phyloP scores from a whole-genome alignment of 2,113 vertebrate species.

The Chloropsis hardwickii region DNA sequence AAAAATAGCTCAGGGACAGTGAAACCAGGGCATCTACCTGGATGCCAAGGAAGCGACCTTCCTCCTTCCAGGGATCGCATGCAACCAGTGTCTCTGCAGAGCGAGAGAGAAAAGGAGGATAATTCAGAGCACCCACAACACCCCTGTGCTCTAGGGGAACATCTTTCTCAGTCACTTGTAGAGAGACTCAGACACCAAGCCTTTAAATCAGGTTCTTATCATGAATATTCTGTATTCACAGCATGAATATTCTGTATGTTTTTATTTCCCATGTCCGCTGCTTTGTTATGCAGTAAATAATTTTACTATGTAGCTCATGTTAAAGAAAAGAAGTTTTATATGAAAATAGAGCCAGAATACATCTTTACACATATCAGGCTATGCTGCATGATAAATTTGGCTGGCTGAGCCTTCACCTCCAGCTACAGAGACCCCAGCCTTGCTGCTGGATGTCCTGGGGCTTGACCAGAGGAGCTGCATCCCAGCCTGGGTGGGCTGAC shows the following conservation, averaged over 20 bases:
- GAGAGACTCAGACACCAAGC: not conserved
- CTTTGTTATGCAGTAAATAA: not conserved
- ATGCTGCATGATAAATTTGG: not conserved
- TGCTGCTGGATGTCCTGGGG: not conserved
- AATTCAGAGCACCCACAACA: not conserved
- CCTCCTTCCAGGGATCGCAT: not conserved
- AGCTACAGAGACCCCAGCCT: not conserved
- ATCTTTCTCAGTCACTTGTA: not conserved
- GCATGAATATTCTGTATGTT: not conserved
- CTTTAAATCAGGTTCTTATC: not conserved
- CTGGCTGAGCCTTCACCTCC: not conserved
- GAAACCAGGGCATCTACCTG: not conserved
- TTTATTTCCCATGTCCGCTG: rapidly evolving
- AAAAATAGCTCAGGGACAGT: not conserved
- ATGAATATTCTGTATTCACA: not conserved
- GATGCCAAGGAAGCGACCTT: not conserved
- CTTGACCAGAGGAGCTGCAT: not conserved
- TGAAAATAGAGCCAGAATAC: not conserved
- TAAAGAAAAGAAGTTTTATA: not conserved
- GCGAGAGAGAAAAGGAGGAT: not conserved
- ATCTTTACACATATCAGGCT: not conserved
- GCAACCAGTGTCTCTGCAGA: not conserved
- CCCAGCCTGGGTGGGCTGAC: not conserved
- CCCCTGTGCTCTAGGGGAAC: not conserved
- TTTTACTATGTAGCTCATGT: not conserved